Percentiles rank a stretch among this genome's conserved stretches.
Evolutionary conservation across 37 sponge, comb jelly and placozoan species (phyloP).

Genomic region (Hexactinellida sp.): DNA sequence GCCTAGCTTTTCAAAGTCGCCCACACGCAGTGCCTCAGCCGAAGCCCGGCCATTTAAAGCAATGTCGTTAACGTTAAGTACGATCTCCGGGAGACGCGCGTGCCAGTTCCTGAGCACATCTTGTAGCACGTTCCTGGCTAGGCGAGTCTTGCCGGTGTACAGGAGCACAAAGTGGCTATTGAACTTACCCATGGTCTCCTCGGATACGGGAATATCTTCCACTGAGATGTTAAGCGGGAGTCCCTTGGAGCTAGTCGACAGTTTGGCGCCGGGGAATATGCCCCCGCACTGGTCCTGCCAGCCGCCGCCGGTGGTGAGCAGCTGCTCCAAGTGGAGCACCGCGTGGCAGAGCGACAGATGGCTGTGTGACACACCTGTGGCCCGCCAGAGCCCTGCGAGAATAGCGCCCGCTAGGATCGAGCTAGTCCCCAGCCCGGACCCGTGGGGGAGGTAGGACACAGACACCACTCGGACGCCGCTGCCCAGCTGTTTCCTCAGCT

Average conservation of each 20-base stretch:
- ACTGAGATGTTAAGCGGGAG: constrained; percentile 9
- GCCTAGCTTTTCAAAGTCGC: constrained; percentile 50
- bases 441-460: constrained; percentile 42
- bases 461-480: constrained; percentile 53
- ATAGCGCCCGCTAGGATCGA: constrained; percentile 61
- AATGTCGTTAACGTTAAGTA: constrained; percentile 39
- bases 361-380: constrained; percentile 28
- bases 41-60: constrained; percentile 30
- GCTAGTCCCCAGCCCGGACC: constrained; percentile 73
- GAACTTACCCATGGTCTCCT: constrained; percentile 32
- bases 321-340: constrained; percentile 63
- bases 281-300: constrained; percentile 89
- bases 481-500: constrained; percentile 41
- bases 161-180: constrained; percentile 43
- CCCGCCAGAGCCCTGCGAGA: constrained; percentile 50
- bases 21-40: constrained; percentile 33
- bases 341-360: constrained; percentile 53
- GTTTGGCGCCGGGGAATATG: constrained; percentile 51
- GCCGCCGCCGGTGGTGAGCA: constrained; percentile 74
- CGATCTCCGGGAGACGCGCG: constrained; percentile 34
- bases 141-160: constrained; percentile 67
- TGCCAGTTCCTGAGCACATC: constrained; percentile 77
- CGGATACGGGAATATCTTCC: background rate
- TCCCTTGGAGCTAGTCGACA: constrained; percentile 31
- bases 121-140: constrained; percentile 77